Evolutionary conservation across 2,888 invertebrate genomes (phyloP).

Genomic region (Craniophora ligustri): DNA sequence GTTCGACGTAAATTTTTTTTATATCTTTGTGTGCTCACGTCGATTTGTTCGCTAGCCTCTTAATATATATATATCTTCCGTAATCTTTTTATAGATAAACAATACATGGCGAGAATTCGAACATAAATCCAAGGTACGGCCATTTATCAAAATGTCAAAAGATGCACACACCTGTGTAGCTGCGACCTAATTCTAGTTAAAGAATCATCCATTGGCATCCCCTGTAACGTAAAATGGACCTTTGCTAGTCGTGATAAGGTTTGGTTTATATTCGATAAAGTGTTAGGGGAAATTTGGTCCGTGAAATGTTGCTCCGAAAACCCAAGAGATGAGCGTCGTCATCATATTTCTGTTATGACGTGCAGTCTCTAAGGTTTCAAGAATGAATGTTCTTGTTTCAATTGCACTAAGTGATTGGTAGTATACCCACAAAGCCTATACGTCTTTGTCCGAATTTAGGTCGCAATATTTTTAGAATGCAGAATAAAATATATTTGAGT

Average conservation of each 20-base stretch:
- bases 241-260: slow-evolving; percentile 34
- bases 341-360: slow-evolving; percentile 74
- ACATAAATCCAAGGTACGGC: slow-evolving; percentile 62
- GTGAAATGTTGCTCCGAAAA: slow-evolving; percentile 46
- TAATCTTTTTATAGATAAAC: slow-evolving; percentile 66
- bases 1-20: too few relatives aligned
- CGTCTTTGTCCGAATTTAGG: not conserved
- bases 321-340: slow-evolving; percentile 67
- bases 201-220: slow-evolving; percentile 37
- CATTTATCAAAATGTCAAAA: slow-evolving; percentile 74
- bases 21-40: too few relatives aligned
- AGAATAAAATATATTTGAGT: slow-evolving; percentile 4
- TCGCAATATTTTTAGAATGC: not conserved
- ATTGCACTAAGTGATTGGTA: slow-evolving; percentile 56
- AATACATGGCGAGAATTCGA: slow-evolving; percentile 51
- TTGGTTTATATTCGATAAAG: slow-evolving; percentile 23
- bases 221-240: slow-evolving; percentile 39
- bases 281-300: slow-evolving; percentile 47
- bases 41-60: too few relatives aligned
- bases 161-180: slow-evolving; percentile 69
- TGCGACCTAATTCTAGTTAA: slow-evolving; percentile 67
- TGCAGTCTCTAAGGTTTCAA: slow-evolving; percentile 44
- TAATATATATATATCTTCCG: too few relatives aligned
- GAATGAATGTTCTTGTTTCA: slow-evolving; percentile 31
- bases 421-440: not conserved